phyloP scores from a whole-genome alignment of 2,888 invertebrate genomes.

The Sminthurinus aureus region DNA sequence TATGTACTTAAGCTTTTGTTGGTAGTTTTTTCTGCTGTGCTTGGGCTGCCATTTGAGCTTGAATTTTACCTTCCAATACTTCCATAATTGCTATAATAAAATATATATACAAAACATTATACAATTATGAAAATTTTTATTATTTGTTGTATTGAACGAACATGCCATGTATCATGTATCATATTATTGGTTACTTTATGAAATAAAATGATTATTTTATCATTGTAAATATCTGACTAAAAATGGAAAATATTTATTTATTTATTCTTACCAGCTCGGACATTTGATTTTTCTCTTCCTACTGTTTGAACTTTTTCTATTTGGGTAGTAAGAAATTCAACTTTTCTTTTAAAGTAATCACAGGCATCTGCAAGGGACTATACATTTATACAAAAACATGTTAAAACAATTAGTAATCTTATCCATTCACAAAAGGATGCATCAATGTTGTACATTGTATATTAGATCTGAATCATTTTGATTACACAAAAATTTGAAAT shows the following conservation, averaged over 20 bases:
- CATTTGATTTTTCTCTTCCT: conserved; percentile 82
- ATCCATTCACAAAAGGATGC: background rate
- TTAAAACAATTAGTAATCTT: background rate
- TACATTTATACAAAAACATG: background rate
- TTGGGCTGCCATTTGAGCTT: conserved; percentile 64
- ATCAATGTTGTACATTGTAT: background rate
- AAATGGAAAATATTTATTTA: too few species aligned
- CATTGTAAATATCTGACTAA: too few species aligned
- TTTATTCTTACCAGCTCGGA: conserved; percentile 69
- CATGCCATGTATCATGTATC: background rate
- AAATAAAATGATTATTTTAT: background rate
- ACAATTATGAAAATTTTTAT: background rate
- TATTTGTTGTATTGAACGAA: background rate
- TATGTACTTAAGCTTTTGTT: conserved; percentile 32
- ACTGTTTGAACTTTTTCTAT: conserved; percentile 90
- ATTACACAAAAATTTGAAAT: background rate
- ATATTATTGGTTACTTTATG: background rate
- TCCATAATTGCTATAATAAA: conserved; percentile 71
- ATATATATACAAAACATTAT: too few species aligned
- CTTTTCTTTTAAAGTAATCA: conserved; percentile 91
- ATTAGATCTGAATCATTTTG: background rate
- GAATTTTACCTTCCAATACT: conserved; percentile 78
- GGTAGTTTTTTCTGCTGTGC: conserved; percentile 18
- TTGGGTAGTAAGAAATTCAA: conserved; percentile 89
- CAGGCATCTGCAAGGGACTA: conserved; percentile 64